A percentile compares a stretch with the other conserved stretches of the same genome.
These are phyloP conservation scores for Gerris lacustris DNA, from an alignment of 2,888 invertebrate genomes.

Conservation along the genomic window DNA sequence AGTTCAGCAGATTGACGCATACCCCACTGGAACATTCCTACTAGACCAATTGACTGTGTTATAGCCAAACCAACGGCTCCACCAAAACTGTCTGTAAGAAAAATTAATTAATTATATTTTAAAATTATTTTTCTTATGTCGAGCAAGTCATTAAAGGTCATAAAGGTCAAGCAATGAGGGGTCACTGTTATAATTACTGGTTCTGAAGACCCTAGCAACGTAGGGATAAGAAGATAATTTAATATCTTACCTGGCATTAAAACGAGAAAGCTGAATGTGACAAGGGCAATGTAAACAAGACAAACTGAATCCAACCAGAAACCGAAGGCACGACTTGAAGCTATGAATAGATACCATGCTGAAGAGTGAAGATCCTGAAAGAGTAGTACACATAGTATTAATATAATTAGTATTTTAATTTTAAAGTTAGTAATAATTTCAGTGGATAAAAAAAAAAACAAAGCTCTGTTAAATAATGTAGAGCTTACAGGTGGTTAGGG, in stretches of 20 bases:
- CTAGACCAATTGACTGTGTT: slow-evolving; percentile 65
- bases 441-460: background rate
- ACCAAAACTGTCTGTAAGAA: slow-evolving; percentile 37
- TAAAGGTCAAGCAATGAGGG: no score
- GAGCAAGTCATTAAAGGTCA: background rate
- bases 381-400: background rate
- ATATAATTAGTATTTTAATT: background rate
- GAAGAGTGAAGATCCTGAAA: slow-evolving; percentile 43
- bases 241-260: slow-evolving; percentile 23
- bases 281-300: slow-evolving; percentile 68
- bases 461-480: no score
- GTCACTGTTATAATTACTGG: no score
- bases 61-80: slow-evolving; percentile 68
- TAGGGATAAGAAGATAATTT: no score
- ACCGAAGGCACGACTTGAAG: slow-evolving; percentile 83
- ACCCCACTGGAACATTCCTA: slow-evolving; percentile 77
- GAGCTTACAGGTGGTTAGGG: no score
- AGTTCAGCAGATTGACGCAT: slow-evolving; percentile 85
- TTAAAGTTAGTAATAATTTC: background rate
- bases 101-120: background rate
- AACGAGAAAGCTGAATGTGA: slow-evolving; percentile 73
- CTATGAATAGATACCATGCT: slow-evolving; percentile 82
- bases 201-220: no score
- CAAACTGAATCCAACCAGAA: slow-evolving; percentile 85
- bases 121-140: background rate